phyloP scores from a whole-genome alignment of 2,888 invertebrate genomes.

The Eucera pruinosa region DNA sequence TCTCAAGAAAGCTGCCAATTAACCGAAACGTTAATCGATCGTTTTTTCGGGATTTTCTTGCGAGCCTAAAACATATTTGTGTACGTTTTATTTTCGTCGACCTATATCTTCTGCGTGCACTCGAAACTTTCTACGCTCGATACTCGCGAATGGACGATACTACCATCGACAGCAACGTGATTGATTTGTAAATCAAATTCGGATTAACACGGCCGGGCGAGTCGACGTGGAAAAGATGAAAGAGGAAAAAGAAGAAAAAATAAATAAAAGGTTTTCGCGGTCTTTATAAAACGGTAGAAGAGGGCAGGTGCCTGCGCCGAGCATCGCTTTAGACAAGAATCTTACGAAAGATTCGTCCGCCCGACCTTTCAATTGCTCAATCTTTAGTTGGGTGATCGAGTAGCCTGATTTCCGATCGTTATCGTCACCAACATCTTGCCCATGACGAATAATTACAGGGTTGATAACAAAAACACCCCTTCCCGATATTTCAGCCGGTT shows the following conservation, averaged over 20 bases:
- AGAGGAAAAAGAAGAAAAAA: not conserved
- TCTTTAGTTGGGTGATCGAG: conserved; percentile 23
- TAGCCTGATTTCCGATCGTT: conserved; percentile 31
- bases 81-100: conserved; percentile 38
- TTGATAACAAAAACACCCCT: no score
- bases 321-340: conserved; percentile 15
- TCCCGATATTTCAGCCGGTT: no score
- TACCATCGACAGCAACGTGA: conserved; percentile 17
- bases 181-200: conserved; percentile 35
- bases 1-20: no score
- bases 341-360: conserved; percentile 43
- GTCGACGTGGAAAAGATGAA: no score
- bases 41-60: not conserved
- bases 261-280: not conserved
- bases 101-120: conserved; percentile 26
- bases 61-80: conserved; percentile 23
- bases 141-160: conserved; percentile 18
- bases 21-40: not conserved
- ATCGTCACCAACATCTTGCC: conserved; percentile 9
- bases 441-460: no score
- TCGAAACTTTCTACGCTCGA: conserved; percentile 48
- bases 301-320: not conserved
- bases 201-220: not conserved
- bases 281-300: not conserved
- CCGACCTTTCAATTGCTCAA: conserved; percentile 48